Evolutionary conservation across 2,888 invertebrate species (phyloP), one percentile per base, ranked within the genome.

Genomic region (Andrena flavipes): DNA sequence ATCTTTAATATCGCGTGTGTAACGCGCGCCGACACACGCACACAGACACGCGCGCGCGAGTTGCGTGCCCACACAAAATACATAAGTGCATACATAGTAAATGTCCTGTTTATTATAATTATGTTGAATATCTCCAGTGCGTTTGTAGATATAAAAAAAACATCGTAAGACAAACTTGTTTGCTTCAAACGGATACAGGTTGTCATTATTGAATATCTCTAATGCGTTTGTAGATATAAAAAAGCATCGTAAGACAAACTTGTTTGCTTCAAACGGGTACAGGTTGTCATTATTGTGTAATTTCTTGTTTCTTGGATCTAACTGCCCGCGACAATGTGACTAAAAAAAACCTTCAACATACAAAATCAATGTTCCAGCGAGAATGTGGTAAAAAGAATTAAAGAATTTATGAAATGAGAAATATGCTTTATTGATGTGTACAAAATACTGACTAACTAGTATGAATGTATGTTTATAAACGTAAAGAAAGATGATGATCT

Each of bases 1-100:
- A 69, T 72, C 4, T 42, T 16, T 16, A 13, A 42, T 42, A 42
- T 79, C 71, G 62, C 71, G 68, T 65, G 64, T 63, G 60, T 78
- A 59, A 20, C 13, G 20, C 33, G 10, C 60, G 16, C 23, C 10
- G 56, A 56, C 51, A 51, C 8, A 35, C 56, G 56, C 49, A 77
- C 10, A 70, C 30, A 70, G 26, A 6, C 35, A 49, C 8, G 62
- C 30, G 51, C 54, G 67, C 35, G 54, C 23, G 20, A 8, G 10
- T 16, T 16, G 16, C 68, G 33, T 30, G 20, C 4, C 8, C 20
- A 20, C 62, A n/a, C 20, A 26, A 23, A 23, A 42, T 42, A 42
- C 42, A n/a, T 30, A n/a, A 48, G 26, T n/a, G 35, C 20, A n/a
- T 20, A 35, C 30, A 20, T 23, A 56, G 23, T 59, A n/a, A 10